Base-by-base conservation (phyloP, 2,113 vertebrate genomes). In the Pungitius pungitius region DNA sequence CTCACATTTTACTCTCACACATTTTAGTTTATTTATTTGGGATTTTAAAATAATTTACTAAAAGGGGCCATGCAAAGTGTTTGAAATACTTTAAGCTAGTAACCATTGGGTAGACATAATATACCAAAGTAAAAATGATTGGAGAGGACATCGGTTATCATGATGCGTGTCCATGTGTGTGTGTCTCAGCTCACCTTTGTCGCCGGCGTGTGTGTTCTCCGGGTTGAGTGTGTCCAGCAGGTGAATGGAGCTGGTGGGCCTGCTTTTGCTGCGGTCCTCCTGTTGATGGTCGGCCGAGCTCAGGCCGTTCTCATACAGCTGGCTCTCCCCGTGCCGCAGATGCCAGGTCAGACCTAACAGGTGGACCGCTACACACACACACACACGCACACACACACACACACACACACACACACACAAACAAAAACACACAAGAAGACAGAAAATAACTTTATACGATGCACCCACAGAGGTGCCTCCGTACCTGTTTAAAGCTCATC, bases 311-410 rank as follows among this genome's bases (percentile, higher is more conserved):
- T 98, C 97, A 84, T 98, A 99, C 69, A 97, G 95, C 87, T 97
- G 96, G 82, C 95, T 95, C 91, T 97, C 96, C 55, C 96, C 94
- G 61, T 96, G 96, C 84, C 96, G 96, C 68, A 99, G 95, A 69
- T 98, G 97, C 97, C 97, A 99, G 83, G 96, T 98, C 94, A 98
- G 94, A 90, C 96, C 97, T 88, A 98, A 96, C 95, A 99, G 95
- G 94, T 98, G 97, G 81, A 98, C 96, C 91, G 96, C 97, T 99
- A 90, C 89, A 92, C 93, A 68, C 45, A 92, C 92, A 73, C 68
- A 55, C 69, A 47, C 51, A 69, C 75, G 66, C 61, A 65, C 26
- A 42, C 43, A 65, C 57, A 33, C 17, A 65, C 30, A 93, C 92
- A 75, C 70, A 67, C 33, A 72, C 30, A 67, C 93, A 64, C 40